Percentiles rank a stretch among this genome's conserved stretches.
Conservation (phyloP, 2,113 vertebrate species). For the Triplophysa siluroides region DNA sequence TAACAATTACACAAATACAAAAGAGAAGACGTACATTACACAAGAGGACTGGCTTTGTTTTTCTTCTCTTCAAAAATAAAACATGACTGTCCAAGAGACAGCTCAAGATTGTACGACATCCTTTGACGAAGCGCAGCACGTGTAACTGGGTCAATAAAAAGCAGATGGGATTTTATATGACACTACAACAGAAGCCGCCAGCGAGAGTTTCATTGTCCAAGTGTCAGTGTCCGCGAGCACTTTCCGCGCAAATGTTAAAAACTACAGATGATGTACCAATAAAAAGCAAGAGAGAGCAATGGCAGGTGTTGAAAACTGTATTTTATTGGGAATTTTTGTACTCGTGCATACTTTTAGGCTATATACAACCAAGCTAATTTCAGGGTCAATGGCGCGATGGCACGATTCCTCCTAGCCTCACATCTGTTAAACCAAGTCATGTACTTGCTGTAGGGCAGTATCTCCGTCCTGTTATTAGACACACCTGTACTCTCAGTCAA, state of each 20-base stretch:
- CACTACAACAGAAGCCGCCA: slow-evolving; percentile 36
- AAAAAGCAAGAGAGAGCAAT: slow-evolving; percentile 14
- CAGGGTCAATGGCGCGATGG: not conserved
- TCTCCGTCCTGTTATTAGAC: slow-evolving; percentile 16
- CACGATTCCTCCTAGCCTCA: not conserved
- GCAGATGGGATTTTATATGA: slow-evolving; percentile 39
- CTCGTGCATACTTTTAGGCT: not conserved
- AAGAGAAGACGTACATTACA: slow-evolving; percentile 28
- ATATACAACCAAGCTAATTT: not conserved
- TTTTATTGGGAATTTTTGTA: slow-evolving; percentile 6
- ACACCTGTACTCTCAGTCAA: slow-evolving; percentile 37
- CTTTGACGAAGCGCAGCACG: slow-evolving; percentile 29
- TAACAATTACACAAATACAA: slow-evolving; percentile 43
- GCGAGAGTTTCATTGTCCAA: slow-evolving; percentile 40
- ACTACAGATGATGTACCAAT: slow-evolving; percentile 27
- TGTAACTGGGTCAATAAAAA: slow-evolving; percentile 39
- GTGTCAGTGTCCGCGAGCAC: slow-evolving; percentile 48
- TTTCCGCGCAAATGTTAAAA: slow-evolving; percentile 56
- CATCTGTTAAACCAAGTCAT: slow-evolving; percentile 15
- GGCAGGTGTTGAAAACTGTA: not conserved
- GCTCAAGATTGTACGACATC: slow-evolving; percentile 49
- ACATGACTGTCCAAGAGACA: slow-evolving; percentile 44
- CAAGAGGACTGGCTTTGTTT: slow-evolving; percentile 47
- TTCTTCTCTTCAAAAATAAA: slow-evolving; percentile 38
- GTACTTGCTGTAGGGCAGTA: slow-evolving; percentile 2